These are phyloP conservation scores for Trochalopteron elliotii DNA, from an alignment of 2,113 vertebrate genomes.

Conservation along the genomic window DNA sequence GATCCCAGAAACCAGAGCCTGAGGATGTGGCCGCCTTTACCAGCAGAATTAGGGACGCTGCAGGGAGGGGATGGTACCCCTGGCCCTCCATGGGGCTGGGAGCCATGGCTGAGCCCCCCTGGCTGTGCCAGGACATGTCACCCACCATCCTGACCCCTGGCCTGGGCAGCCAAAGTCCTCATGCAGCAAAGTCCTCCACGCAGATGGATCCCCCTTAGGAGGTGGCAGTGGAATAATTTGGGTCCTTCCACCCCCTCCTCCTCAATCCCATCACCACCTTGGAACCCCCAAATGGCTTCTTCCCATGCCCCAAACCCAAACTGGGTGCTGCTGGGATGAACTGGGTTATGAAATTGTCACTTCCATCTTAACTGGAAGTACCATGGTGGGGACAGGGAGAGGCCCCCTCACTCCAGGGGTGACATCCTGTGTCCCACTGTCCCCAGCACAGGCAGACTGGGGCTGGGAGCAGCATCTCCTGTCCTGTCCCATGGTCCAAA, in stretches of 20 bases:
- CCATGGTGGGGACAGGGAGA: not conserved
- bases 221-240: not conserved
- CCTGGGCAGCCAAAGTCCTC: not conserved
- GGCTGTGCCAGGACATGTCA: not conserved
- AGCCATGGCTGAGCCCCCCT: not conserved
- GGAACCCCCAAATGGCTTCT: not conserved
- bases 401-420: fast-evolving
- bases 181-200: fast-evolving
- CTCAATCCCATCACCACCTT: not conserved
- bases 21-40: not conserved
- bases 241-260: fast-evolving
- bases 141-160: fast-evolving
- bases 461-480: not conserved
- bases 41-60: not conserved
- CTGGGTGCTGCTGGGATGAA: not conserved
- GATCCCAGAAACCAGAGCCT: not conserved
- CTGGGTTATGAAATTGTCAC: not conserved
- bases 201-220: not conserved
- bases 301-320: fast-evolving
- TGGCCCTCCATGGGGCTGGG: not conserved
- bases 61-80: fast-evolving
- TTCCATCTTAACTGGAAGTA: not conserved
- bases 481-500: not conserved
- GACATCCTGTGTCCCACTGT: not conserved
- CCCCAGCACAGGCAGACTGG: fast-evolving